phyloP scores from a whole-genome alignment of 2,797 vertebrate species.

The Sebastes wilsoni region DNA sequence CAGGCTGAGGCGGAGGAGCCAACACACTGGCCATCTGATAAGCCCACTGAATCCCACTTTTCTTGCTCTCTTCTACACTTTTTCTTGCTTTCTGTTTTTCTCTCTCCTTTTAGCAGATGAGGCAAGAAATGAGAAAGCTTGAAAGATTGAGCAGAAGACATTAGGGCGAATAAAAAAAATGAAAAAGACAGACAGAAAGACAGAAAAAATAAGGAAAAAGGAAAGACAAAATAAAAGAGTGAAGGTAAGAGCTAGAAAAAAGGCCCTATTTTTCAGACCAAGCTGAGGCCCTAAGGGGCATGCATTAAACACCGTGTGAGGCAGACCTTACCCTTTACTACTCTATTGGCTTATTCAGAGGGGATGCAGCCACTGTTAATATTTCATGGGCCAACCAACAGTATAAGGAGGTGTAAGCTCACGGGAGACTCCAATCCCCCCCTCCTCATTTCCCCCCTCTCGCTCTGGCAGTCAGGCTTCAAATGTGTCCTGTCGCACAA shows the following conservation, averaged over 20 bases:
- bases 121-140: not conserved
- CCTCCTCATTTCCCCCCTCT: not conserved
- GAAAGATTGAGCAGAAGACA: conserved; percentile 16
- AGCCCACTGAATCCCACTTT: conserved; percentile 60
- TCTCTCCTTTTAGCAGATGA: conserved; percentile 12
- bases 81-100: conserved; percentile 13
- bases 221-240: conserved; percentile 22
- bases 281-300: conserved; percentile 57
- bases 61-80: not conserved
- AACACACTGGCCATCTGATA: conserved; percentile 75
- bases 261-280: conserved; percentile 56
- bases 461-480: conserved; percentile 42
- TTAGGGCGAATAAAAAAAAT: conserved; percentile 1
- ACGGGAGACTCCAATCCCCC: conserved; percentile 37
- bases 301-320: conserved; percentile 74
- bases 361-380: conserved; percentile 71
- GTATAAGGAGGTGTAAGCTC: conserved; percentile 71
- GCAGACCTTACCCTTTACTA: conserved; percentile 75
- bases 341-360: conserved; percentile 70
- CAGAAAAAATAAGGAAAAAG: conserved; percentile 8
- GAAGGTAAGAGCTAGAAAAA: conserved; percentile 33
- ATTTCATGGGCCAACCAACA: conserved; percentile 74
- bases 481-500: conserved; percentile 34
- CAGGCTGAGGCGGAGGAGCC: conserved; percentile 65
- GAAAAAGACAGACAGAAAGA: not conserved